Evolutionary conservation across 2,113 vertebrate species (phyloP).

Genomic region (Mesocricetus auratus): DNA sequence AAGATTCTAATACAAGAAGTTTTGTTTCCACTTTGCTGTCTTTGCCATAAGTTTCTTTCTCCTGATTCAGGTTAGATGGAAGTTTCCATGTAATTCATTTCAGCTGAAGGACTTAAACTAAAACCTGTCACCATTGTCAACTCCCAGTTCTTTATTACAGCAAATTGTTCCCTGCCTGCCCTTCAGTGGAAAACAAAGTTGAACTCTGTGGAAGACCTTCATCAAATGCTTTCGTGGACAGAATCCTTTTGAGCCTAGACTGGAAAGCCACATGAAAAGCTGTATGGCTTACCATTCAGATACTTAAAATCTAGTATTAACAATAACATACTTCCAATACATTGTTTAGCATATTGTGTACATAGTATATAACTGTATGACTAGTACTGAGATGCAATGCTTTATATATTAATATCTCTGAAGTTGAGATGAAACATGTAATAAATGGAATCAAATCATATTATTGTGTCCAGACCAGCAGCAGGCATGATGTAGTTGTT

Average conservation of each 20-base stretch:
- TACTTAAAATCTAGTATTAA: constrained; percentile 44
- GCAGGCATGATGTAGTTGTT: not conserved
- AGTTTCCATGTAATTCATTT: constrained; percentile 45
- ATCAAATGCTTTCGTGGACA: not conserved
- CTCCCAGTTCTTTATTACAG: not conserved
- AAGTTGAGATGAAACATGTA: not conserved
- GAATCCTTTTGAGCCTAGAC: not conserved
- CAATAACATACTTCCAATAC: not conserved
- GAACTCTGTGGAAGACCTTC: constrained; percentile 6
- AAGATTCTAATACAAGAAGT: constrained; percentile 14
- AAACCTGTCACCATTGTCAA: not conserved
- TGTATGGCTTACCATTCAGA: not conserved
- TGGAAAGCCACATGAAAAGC: not conserved
- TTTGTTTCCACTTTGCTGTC: constrained; percentile 16
- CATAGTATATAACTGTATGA: not conserved
- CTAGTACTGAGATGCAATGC: not conserved
- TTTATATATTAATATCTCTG: constrained; percentile 20
- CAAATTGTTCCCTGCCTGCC: not conserved
- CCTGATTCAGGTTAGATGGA: constrained; percentile 29
- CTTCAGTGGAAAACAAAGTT: constrained; percentile 21
- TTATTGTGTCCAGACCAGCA: not conserved
- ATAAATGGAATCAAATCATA: constrained; percentile 12
- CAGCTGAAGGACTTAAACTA: constrained; percentile 41
- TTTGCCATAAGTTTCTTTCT: constrained; percentile 33
- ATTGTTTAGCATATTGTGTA: not conserved